Evolutionary conservation across 2,888 invertebrate species (phyloP).

Genomic region (Hetaerina titia): DNA sequence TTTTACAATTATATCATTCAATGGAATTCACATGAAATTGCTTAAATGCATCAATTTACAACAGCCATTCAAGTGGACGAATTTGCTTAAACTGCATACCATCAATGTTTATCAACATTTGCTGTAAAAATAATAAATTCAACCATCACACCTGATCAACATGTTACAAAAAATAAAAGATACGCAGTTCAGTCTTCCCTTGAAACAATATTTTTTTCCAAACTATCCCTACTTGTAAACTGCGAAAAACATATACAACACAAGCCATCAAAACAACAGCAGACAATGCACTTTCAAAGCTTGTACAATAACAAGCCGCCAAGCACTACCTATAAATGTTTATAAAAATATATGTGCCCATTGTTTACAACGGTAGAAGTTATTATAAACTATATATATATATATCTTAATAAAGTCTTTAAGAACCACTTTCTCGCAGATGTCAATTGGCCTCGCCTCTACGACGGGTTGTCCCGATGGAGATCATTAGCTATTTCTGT

Average conservation of each 20-base stretch:
- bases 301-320: neutral
- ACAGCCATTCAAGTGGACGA: neutral
- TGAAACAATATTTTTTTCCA: neutral
- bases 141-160: conserved; percentile 11
- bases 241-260: neutral
- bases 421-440: conserved; percentile 7
- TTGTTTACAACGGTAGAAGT: conserved; percentile 23
- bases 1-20: neutral
- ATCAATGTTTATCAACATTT: neutral
- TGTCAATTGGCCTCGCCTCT: neutral
- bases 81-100: neutral
- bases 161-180: conserved; percentile 16
- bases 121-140: conserved; percentile 10
- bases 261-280: neutral
- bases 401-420: conserved; percentile 14
- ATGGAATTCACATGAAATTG: neutral
- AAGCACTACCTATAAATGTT: conserved; percentile 34
- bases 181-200: conserved; percentile 12
- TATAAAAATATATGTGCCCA: conserved; percentile 62
- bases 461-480: conserved; percentile 51
- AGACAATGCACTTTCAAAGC: neutral
- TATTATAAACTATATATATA: conserved; percentile 13
- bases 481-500: conserved; percentile 21
- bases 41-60: neutral
- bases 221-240: neutral